phyloP scores from a whole-genome alignment of 2,113 vertebrate species.

The Toxotes jaculatrix region DNA sequence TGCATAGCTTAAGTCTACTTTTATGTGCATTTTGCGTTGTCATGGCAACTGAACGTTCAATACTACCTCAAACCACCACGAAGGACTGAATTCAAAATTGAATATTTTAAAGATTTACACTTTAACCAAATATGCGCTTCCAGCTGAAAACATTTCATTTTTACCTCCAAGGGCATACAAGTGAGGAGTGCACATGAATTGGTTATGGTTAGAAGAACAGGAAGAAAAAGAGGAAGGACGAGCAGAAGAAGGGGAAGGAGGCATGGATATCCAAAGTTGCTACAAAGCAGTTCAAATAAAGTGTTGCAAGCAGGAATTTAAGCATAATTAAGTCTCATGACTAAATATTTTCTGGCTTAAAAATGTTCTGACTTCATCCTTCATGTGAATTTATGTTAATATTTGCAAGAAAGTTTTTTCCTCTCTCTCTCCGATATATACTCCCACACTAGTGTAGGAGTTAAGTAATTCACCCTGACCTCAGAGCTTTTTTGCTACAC shows the following conservation, averaged over 20 bases:
- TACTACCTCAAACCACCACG: neutral
- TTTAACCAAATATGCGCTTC: constrained; percentile 19
- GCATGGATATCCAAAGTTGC: constrained; percentile 7
- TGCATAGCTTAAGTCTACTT: constrained; percentile 3
- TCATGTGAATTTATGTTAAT: constrained; percentile 17
- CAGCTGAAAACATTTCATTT: constrained; percentile 15
- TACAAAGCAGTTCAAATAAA: constrained; percentile 16
- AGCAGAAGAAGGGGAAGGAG: neutral
- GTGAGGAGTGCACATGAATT: constrained; percentile 1
- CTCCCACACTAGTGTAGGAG: constrained; percentile 56
- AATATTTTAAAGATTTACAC: constrained; percentile 26
- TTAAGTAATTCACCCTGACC: constrained; percentile 35
- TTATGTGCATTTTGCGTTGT: constrained; percentile 27
- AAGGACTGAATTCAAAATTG: constrained; percentile 19
- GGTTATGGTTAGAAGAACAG: neutral
- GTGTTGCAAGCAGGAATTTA: constrained; percentile 6
- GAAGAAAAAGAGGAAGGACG: neutral
- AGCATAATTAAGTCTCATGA: neutral
- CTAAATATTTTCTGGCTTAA: constrained; percentile 4
- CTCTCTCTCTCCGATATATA: constrained; percentile 12
- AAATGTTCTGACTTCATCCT: constrained; percentile 32
- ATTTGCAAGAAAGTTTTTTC: constrained; percentile 33
- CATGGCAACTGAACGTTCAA: constrained; percentile 45
- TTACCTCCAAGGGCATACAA: constrained; percentile 7
- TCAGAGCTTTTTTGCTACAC: constrained; percentile 1